Base-by-base conservation (phyloP, 2,113 vertebrate genomes). In the Onychorhynchus coronatus region DNA sequence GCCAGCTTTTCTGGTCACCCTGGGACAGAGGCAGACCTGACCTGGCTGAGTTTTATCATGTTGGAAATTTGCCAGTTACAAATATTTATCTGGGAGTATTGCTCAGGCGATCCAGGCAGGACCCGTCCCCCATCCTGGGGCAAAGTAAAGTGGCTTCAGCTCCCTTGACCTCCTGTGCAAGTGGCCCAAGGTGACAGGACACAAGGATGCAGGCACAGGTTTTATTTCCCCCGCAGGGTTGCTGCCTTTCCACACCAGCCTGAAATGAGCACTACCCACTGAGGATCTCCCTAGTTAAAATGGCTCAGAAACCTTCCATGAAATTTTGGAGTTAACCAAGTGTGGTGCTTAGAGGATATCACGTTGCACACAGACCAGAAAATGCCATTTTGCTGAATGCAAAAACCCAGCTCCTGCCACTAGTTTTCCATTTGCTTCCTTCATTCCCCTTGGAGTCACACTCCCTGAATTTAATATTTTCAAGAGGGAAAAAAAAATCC, bases 401-500 rank as follows among this genome's bases (percentile, higher is more conserved):
- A 85, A 93, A 92, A 88, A 22, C 16, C 37, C 62, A 83, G 63
- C 65, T 83, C 46, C 50, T 4, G 12, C 42, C 1, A 68, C 81
- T 89, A 90, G 11, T 80, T 90, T 96, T 94, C 59, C 5, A 0
- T 83, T 91, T 83, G 46, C 59, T 35, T 85, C 55, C 59, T 67
- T 67, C 53, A 0, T n/a, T 79, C 39, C 67, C 33, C 20, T 74
- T 76, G 37, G 53, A 95, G 53, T 73, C 85, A 79, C 31, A 46
- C 77, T 82, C 77, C 37, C 58, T 59, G 63, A 83, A 82, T 62
- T 74, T 65, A 70, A 67, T 83, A 88, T 80, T 90, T 95, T 88
- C 75, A 88, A 55, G 75, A 89, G 37, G 83, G 35, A 33, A 72
- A 86, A 77, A 79, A 76, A 70, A 79, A 17, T 19, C 41, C 25